Conservation (phyloP, 2,888 invertebrate species). For the Lepidocyrtoides sp. region DNA sequence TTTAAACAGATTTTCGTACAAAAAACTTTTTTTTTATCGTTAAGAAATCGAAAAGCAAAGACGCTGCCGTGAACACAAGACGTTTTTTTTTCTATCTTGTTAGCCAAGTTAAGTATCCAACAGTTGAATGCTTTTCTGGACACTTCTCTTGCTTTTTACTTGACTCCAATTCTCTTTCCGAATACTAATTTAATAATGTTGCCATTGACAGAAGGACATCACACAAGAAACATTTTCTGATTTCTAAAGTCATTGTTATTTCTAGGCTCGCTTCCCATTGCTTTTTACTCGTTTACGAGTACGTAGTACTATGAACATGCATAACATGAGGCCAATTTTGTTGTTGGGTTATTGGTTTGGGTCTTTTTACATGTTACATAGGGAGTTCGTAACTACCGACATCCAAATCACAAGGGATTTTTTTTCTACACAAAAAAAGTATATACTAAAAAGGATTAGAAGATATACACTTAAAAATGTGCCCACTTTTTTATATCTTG, state of each 20-base stretch:
- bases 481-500: not conserved
- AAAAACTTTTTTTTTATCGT: conserved; percentile 22
- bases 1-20: too few species aligned
- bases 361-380: too few species aligned
- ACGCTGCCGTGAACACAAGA: not conserved
- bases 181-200: conserved; percentile 26
- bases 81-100: not conserved
- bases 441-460: too few species aligned
- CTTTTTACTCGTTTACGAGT: not conserved
- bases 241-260: not conserved
- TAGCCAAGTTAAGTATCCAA: not conserved
- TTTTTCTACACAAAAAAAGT: too few species aligned
- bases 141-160: not conserved
- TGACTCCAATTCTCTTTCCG: not conserved
- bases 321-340: not conserved
- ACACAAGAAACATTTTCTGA: conserved; percentile 12
- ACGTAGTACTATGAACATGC: not conserved
- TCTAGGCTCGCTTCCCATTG: not conserved
- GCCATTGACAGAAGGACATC: conserved; percentile 8
- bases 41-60: not conserved
- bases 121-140: conserved; percentile 21
- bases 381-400: not conserved
- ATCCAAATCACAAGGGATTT: too few species aligned
- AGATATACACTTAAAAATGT: not conserved
- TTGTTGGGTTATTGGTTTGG: not conserved